Conservation (phyloP, 2,797 vertebrate species). For the Poeciliopsis gracilis region DNA sequence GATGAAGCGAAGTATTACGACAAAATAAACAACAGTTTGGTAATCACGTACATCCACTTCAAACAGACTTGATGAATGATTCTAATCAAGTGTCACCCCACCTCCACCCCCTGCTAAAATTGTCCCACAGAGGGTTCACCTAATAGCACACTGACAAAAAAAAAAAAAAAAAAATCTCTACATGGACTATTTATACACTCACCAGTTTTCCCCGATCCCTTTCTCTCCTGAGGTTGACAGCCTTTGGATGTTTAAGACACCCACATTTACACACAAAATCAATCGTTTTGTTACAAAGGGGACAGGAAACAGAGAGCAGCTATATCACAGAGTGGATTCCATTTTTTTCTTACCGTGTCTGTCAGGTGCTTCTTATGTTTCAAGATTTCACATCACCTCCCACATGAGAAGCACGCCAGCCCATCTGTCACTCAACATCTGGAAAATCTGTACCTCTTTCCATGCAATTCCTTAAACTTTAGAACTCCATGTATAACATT, state of each 20-base stretch:
- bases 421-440: constrained; percentile 61
- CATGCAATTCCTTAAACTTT: constrained; percentile 10
- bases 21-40: constrained; percentile 65
- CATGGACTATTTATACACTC: constrained; percentile 65
- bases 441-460: constrained; percentile 47
- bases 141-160: constrained; percentile 63
- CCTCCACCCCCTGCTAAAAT: constrained; percentile 45
- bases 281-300: not conserved
- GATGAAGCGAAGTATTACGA: constrained; percentile 72
- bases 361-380: constrained; percentile 24
- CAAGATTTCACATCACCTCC: constrained; percentile 33
- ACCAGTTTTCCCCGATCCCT: constrained; percentile 17
- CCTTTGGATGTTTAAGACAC: constrained; percentile 12
- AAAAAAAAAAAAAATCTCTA: constrained; percentile 66
- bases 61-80: constrained; percentile 76
- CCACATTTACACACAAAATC: constrained; percentile 10
- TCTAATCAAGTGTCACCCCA: constrained; percentile 76
- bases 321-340: not conserved
- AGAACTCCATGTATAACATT: not conserved
- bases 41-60: constrained; percentile 60
- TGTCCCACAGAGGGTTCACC: constrained; percentile 61
- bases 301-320: not conserved
- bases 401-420: constrained; percentile 30
- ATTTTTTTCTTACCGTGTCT: constrained; percentile 10
- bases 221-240: constrained; percentile 28